phyloP scores from a whole-genome alignment of 2,888 invertebrate genomes.

The Callyntrura guangdongensis region DNA sequence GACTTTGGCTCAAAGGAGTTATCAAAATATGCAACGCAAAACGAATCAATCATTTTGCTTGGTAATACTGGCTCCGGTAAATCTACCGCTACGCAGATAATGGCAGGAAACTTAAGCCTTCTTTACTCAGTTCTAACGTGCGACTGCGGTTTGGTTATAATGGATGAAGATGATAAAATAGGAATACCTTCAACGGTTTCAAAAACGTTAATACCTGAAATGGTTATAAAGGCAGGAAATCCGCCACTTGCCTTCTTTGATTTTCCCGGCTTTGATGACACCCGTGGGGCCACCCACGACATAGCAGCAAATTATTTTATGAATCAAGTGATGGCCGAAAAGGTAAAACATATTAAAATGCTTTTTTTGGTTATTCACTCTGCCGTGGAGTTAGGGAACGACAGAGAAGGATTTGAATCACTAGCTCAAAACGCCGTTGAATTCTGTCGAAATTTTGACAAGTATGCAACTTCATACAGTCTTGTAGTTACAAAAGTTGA shows the following conservation, averaged over 20 bases:
- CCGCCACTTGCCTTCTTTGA: conserved; percentile 13
- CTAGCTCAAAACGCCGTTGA: not conserved
- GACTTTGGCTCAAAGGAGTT: too few species aligned
- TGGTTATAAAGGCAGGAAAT: not conserved
- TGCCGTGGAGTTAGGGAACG: conserved; percentile 21
- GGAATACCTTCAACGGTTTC: not conserved
- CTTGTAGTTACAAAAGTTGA: conserved; percentile 37
- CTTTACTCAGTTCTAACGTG: conserved; percentile 18
- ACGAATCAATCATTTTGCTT: conserved; percentile 45
- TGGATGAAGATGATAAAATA: conserved; percentile 33
- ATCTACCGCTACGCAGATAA: conserved; percentile 14
- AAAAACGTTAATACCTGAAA: conserved; percentile 35
- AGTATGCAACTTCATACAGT: not conserved
- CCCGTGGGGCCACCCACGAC: not conserved
- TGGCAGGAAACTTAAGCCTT: conserved; percentile 5
- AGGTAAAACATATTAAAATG: not conserved
- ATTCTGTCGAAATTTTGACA: conserved; percentile 18
- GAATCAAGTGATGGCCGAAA: conserved; percentile 13
- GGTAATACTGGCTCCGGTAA: conserved; percentile 49
- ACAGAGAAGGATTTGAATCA: conserved; percentile 32
- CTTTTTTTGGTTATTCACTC: conserved; percentile 27
- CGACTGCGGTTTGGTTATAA: conserved; percentile 35
- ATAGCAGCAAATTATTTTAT: conserved; percentile 61
- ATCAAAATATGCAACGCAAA: not conserved
- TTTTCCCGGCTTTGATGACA: conserved; percentile 61